Evolutionary conservation across 1,140 invertebrate genomes (phyloP), one percentile per base, ranked within the genome.

Genomic region (Drosophila pandora): DNA sequence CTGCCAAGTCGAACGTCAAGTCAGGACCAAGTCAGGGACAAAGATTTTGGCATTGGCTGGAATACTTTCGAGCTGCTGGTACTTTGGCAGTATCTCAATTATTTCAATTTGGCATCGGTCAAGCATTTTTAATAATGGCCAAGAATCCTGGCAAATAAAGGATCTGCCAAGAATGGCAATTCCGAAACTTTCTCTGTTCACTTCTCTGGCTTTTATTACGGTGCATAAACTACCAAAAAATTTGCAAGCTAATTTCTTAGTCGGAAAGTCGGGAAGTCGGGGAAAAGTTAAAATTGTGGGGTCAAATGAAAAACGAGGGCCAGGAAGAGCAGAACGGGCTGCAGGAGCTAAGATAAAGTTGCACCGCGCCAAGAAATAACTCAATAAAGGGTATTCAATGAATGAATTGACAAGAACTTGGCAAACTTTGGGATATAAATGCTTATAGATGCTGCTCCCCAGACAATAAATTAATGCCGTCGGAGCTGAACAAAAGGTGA

Each of bases 371-470:
- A 64, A 74, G 64, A 62, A 85, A 85, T 85, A 77, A 74, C 77
- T 85, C 76, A 80, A 85, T 80, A 77, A 80, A 76, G 52, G 60
- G 45, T 65, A 85, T 56, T 64, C 62, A 60, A 68, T 78, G 65
- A 79, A 68, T 78, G 65, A 79, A 81, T 73, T 73, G 82, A 87
- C 82, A 85, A 87, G 77, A 65, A 76, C 54, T 88, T 88, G 83
- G 83, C 75, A 83, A 82, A 88, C 74, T 82, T 72, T 53, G 75
- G 78, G 48, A 71, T 69, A 80, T 57, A 76, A 76, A 67, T 73
- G 75, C 69, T 53, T 50, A 68, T 75, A 69, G 48, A 88, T 69
- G 62, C 76, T 67, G 60, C 53, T 37, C 50, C 37, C 59, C 60
- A 34, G 65, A 83, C 76, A 78, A 85, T 87, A 87, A 85, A 85